Evolutionary conservation across 2,113 vertebrate genomes (phyloP).

Genomic region (Solenodon paradoxus): DNA sequence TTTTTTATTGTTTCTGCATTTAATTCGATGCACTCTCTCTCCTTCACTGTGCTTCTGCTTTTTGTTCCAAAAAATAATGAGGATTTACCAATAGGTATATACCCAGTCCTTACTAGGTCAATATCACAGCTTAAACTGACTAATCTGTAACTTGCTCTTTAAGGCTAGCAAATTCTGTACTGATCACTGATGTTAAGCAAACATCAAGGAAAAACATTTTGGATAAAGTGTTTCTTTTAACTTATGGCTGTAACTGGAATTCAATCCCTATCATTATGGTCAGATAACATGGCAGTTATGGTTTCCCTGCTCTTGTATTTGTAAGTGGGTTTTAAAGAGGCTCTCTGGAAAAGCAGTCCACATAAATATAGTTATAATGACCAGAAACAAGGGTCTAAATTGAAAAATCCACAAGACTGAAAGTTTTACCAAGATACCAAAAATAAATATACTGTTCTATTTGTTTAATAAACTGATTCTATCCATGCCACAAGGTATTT

Average conservation of each 20-base stretch:
- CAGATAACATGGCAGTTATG: conserved; percentile 66
- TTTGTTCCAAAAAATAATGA: neutral
- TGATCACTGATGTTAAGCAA: conserved; percentile 1
- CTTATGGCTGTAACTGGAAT: conserved; percentile 48
- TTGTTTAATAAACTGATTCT: conserved; percentile 60
- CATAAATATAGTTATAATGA: conserved; percentile 42
- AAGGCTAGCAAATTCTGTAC: neutral
- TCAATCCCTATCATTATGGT: conserved; percentile 63
- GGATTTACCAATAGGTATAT: neutral
- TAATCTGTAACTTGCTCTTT: conserved; percentile 27
- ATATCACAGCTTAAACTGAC: neutral
- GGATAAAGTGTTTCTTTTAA: conserved; percentile 48
- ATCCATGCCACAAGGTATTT: conserved; percentile 49
- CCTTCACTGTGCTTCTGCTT: neutral
- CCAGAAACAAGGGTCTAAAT: conserved; percentile 54
- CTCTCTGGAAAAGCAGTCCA: conserved; percentile 56
- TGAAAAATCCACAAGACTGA: conserved; percentile 64
- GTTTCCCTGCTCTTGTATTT: conserved; percentile 62
- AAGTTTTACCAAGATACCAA: conserved; percentile 30
- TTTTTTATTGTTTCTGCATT: neutral
- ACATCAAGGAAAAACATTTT: conserved; percentile 42
- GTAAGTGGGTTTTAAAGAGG: conserved; percentile 62
- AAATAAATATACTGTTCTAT: conserved; percentile 54
- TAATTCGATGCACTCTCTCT: neutral
- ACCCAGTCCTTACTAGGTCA: neutral